phyloP scores from a whole-genome alignment of 2,113 vertebrate species.

The Canis aureus region DNA sequence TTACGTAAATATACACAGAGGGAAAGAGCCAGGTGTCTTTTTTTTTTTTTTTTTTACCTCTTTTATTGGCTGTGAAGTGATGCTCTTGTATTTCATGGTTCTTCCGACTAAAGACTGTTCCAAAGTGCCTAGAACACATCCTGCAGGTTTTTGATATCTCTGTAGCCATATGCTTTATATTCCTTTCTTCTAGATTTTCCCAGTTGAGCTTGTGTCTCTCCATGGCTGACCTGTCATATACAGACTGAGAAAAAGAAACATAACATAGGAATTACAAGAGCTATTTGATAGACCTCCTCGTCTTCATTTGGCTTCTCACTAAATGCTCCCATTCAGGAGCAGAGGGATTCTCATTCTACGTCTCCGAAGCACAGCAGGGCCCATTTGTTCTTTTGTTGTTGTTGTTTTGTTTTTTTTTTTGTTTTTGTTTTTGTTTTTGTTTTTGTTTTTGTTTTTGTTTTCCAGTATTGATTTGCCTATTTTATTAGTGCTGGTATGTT shows the following conservation, averaged over 20 bases:
- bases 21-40: not conserved
- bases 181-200: slow-evolving; percentile 59
- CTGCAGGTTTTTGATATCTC: slow-evolving; percentile 61
- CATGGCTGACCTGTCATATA: not conserved
- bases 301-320: slow-evolving; percentile 3
- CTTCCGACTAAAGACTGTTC: slow-evolving; percentile 51
- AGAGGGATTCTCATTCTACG: not conserved
- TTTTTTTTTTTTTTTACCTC: not conserved
- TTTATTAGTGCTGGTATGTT: too few species aligned
- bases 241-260: slow-evolving; percentile 41
- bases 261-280: not conserved
- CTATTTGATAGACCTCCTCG: not conserved
- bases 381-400: not conserved
- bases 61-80: slow-evolving; percentile 62
- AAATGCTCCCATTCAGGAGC: not conserved
- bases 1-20: not conserved
- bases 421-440: too few species aligned
- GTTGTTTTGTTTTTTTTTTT: too few species aligned
- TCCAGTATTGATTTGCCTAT: too few species aligned
- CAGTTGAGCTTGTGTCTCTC: not conserved
- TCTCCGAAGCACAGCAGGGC: not conserved
- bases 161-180: slow-evolving; percentile 20
- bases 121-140: slow-evolving; percentile 73
- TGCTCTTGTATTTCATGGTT: slow-evolving; percentile 60
- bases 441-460: too few species aligned